Evolutionary conservation across 2,113 vertebrate genomes (phyloP).

Genomic region (Uropsilus gracilis): DNA sequence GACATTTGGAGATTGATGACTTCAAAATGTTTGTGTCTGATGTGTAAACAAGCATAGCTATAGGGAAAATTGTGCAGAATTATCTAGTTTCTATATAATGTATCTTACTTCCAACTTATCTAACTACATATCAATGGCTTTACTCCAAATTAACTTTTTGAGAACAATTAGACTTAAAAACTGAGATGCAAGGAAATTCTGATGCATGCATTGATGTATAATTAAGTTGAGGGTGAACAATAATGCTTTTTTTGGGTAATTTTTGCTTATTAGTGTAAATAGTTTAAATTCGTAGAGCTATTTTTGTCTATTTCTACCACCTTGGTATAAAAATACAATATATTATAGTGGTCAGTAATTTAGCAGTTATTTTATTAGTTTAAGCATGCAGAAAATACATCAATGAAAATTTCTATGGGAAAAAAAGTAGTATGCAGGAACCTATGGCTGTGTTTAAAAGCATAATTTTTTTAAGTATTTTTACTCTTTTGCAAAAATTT

Average conservation of each 20-base stretch:
- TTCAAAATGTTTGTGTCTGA: background rate
- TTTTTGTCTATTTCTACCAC: background rate
- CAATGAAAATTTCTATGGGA: background rate
- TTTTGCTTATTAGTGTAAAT: conserved; percentile 28
- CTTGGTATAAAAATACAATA: background rate
- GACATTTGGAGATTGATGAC: background rate
- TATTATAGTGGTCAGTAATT: background rate
- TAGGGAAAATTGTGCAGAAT: background rate
- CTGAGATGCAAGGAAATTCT: background rate
- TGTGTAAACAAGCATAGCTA: conserved; percentile 16
- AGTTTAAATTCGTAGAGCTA: background rate
- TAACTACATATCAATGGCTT: background rate
- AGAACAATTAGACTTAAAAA: background rate
- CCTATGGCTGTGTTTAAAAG: conserved; percentile 4
- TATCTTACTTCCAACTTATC: background rate
- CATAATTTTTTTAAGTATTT: background rate
- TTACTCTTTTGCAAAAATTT: too few relatives aligned
- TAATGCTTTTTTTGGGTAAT: background rate
- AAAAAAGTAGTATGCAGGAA: background rate
- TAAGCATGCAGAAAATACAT: background rate
- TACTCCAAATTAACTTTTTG: background rate
- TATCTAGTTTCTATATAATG: conserved; percentile 26
- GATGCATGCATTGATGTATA: background rate
- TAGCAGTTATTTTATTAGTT: background rate
- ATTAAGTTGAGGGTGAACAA: background rate